Evolutionary conservation across 1,140 invertebrate genomes (phyloP).

Genomic region (Watersipora subatra): DNA sequence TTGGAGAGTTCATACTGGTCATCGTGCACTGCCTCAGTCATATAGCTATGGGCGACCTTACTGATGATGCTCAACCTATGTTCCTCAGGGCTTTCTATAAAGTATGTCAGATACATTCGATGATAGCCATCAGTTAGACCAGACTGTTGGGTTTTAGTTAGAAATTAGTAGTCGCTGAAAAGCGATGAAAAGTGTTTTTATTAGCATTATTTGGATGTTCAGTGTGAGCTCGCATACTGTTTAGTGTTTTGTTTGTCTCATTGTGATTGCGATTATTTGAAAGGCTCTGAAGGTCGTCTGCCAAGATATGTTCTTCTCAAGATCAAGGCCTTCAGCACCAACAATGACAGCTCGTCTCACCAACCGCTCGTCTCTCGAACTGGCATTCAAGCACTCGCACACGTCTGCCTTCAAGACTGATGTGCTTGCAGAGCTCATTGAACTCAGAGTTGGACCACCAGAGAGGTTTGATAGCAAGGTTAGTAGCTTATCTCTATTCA

Average conservation of each 20-base stretch:
- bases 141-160: neutral
- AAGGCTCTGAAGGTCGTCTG: conserved; percentile 31
- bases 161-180: neutral
- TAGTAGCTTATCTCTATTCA: conserved; percentile 13
- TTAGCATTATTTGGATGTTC: neutral
- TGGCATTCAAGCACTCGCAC: conserved; percentile 18
- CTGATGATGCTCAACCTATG: conserved; percentile 27
- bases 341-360: conserved; percentile 12
- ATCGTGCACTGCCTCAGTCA: conserved; percentile 32
- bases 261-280: too few relatives aligned
- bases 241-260: too few relatives aligned
- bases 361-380: conserved; percentile 21
- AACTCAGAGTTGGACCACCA: conserved; percentile 25
- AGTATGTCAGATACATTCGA: conserved; percentile 18
- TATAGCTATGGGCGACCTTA: conserved; percentile 28
- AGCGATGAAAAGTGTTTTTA: neutral
- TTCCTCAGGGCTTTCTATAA: conserved; percentile 33
- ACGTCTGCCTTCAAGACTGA: conserved; percentile 20
- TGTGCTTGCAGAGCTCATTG: conserved; percentile 25
- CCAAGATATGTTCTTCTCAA: conserved; percentile 38
- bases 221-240: too few relatives aligned
- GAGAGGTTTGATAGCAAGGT: conserved; percentile 22
- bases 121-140: too few relatives aligned
- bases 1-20: conserved; percentile 35
- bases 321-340: conserved; percentile 18